Conservation (phyloP, 2,113 vertebrate species). For the Herpetotheres cachinnans region DNA sequence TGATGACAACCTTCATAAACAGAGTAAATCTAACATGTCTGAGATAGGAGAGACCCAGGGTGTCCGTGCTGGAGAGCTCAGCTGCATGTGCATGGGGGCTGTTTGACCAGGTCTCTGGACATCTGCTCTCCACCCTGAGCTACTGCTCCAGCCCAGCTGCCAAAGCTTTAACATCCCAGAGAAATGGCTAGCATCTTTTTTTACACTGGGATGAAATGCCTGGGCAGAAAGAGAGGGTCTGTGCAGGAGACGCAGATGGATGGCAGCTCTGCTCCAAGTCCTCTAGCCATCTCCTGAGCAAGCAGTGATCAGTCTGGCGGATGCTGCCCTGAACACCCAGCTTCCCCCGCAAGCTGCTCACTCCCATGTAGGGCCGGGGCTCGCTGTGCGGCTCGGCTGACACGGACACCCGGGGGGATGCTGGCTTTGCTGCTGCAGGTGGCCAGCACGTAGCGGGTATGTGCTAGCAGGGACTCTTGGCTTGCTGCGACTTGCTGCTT, state of each 20-base stretch:
- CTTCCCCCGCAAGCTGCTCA: accelerated
- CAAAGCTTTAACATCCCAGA: not conserved
- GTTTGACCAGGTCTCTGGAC: not conserved
- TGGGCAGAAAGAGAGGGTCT: not conserved
- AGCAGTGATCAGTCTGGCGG: not conserved
- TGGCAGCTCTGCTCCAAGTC: not conserved
- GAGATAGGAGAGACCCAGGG: accelerated
- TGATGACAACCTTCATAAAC: not conserved
- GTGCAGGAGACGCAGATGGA: not conserved
- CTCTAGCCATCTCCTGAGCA: not conserved
- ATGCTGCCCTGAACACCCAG: accelerated
- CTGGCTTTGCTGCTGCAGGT: not conserved
- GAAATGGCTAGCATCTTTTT: not conserved
- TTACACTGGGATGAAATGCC: not conserved
- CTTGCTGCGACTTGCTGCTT: not conserved
- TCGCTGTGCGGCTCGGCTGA: accelerated
- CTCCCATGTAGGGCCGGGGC: not conserved
- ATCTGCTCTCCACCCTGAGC: not conserved
- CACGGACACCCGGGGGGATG: accelerated
- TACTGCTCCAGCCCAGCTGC: not conserved
- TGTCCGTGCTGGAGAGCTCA: not conserved
- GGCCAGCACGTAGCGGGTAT: not conserved
- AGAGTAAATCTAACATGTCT: accelerated
- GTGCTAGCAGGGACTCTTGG: not conserved
- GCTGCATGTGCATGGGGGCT: not conserved